phyloP scores from a whole-genome alignment of 2,888 invertebrate genomes.

The Drosophila colorata region DNA sequence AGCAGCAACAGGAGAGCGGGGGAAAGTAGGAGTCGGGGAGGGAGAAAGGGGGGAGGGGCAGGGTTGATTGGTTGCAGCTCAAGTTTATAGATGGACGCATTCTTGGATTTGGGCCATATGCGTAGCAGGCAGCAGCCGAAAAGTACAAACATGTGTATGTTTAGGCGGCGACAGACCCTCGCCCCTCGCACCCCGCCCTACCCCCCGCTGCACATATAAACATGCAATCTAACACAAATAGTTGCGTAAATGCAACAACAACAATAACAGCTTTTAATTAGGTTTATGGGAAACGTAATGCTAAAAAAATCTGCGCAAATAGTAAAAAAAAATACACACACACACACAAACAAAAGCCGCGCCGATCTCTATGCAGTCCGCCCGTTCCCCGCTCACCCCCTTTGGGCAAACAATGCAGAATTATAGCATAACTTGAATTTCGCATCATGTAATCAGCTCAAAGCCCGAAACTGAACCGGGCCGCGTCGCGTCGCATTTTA shows the following conservation, averaged over 20 bases:
- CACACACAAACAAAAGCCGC: constrained; percentile 23
- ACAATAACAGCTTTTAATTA: constrained; percentile 65
- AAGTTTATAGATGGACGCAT: constrained; percentile 32
- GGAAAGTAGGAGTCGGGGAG: neutral
- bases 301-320: constrained; percentile 35
- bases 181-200: no score
- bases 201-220: constrained; percentile 8
- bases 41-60: neutral
- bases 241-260: constrained; percentile 69
- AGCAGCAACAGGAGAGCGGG: neutral
- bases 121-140: constrained; percentile 22
- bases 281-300: constrained; percentile 75
- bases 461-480: constrained; percentile 21
- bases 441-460: constrained; percentile 73
- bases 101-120: constrained; percentile 35
- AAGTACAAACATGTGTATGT: constrained; percentile 38
- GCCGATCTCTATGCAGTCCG: constrained; percentile 4
- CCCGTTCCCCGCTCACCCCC: neutral
- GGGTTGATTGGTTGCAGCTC: neutral
- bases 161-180: neutral
- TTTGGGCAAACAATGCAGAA: constrained; percentile 66
- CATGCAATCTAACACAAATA: constrained; percentile 64
- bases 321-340: constrained; percentile 29
- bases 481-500: constrained; percentile 61
- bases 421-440: constrained; percentile 78